phyloP scores from a whole-genome alignment of 1,140 invertebrate species.

The Eulimnadia texana region DNA sequence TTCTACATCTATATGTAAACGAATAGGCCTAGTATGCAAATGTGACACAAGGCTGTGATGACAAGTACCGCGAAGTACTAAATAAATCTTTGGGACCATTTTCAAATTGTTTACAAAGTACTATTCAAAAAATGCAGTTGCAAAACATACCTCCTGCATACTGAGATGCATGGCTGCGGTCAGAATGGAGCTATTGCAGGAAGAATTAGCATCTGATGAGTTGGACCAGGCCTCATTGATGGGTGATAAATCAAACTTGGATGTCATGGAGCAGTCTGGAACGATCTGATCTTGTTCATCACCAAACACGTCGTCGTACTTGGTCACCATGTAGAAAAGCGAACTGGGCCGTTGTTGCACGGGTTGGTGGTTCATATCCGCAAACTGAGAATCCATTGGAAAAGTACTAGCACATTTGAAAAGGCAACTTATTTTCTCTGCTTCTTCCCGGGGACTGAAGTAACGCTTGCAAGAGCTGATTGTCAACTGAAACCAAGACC shows the following conservation, averaged over 20 bases:
- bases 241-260: slow-evolving; percentile 8
- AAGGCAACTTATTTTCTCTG: neutral
- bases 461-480: no score
- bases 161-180: slow-evolving; percentile 8
- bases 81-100: no score
- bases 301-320: slow-evolving; percentile 9
- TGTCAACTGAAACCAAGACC: no score
- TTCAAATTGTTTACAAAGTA: no score
- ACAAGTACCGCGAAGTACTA: no score
- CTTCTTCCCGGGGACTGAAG: no score
- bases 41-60: no score
- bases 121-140: no score
- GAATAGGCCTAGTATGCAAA: no score
- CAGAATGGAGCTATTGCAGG: neutral
- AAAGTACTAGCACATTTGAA: neutral
- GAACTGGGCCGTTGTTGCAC: neutral
- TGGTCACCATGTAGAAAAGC: neutral
- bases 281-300: slow-evolving; percentile 16
- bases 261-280: slow-evolving; percentile 9
- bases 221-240: slow-evolving; percentile 8
- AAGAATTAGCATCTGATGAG: no score
- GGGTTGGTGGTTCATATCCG: neutral
- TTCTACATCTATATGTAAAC: no score
- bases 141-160: slow-evolving; percentile 7
- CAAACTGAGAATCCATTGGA: neutral